These are phyloP conservation scores for Imbricaverruca yamaguchii DNA, from an alignment of 2,888 invertebrate species.

Conservation along the genomic window DNA sequence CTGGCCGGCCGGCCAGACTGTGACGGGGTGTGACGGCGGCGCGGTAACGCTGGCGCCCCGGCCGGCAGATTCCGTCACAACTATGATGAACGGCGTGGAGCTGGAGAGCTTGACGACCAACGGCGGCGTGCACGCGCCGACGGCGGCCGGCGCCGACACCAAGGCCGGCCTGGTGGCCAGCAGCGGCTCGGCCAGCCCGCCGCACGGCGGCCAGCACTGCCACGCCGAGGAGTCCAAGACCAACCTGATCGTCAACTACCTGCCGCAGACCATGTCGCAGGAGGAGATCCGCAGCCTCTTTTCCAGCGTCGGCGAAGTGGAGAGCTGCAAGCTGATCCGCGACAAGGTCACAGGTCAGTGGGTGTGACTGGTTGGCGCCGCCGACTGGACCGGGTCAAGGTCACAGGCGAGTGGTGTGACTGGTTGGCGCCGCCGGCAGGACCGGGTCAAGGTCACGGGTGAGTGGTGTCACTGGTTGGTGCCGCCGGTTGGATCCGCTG, in stretches of 20 bases:
- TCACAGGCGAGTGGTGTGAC: too few species aligned
- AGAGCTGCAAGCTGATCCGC: conserved; percentile 96
- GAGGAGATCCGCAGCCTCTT: conserved; percentile 97
- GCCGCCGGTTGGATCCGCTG: too few species aligned
- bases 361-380: too few species aligned
- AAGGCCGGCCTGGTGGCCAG: conserved; percentile 34
- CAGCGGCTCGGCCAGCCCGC: conserved; percentile 35
- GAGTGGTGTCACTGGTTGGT: too few species aligned
- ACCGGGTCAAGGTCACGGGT: too few species aligned
- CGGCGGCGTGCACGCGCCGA: conserved; percentile 1
- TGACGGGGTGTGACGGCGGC: too few species aligned
- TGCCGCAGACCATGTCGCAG: conserved; percentile 99
- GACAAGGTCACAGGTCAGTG: conserved; percentile 87
- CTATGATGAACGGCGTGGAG: conserved; percentile 23
- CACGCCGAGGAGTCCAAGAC: conserved; percentile 91
- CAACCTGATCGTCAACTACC: conserved; percentile 98
- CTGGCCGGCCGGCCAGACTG: too few species aligned
- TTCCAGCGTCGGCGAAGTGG: conserved; percentile 97
- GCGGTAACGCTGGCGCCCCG: too few species aligned
- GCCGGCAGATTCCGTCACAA: neutral
- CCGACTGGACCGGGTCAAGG: too few species aligned
- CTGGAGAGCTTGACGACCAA: neutral
- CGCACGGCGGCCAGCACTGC: conserved; percentile 44
- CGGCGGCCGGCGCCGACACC: conserved; percentile 24
- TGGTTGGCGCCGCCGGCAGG: too few species aligned